Percentiles rank a stretch among this genome's conserved stretches.
phyloP scores from a whole-genome alignment of 2,888 invertebrate species.

The Lycaena phlaeas region DNA sequence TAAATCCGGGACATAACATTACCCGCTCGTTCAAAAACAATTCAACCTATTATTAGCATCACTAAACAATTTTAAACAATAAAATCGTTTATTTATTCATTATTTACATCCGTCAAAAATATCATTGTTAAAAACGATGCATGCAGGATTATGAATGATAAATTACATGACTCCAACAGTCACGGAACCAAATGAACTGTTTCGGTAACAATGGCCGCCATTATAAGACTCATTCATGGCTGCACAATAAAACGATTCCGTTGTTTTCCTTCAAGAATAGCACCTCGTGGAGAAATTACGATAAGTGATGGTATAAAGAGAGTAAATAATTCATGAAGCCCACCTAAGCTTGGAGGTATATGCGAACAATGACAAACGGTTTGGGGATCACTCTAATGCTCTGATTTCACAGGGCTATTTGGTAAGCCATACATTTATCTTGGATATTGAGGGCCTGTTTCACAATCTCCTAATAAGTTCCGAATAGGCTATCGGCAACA shows the following conservation, averaged over 20 bases:
- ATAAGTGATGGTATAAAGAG: constrained; percentile 34
- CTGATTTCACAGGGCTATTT: background rate
- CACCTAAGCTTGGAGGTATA: constrained; percentile 45
- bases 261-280: constrained; percentile 16
- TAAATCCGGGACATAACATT: no score
- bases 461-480: no score
- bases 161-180: background rate
- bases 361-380: constrained; percentile 3
- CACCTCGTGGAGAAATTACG: constrained; percentile 32
- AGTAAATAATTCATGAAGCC: constrained; percentile 62
- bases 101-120: background rate
- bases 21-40: no score
- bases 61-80: no score
- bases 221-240: constrained; percentile 1
- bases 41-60: no score
- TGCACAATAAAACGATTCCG: background rate
- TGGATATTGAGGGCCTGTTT: background rate
- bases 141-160: background rate
- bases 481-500: no score
- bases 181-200: constrained; percentile 3
- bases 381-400: background rate
- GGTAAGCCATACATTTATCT: background rate
- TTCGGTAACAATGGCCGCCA: constrained; percentile 4
- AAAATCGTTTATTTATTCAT: background rate
- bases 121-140: background rate